These are phyloP conservation scores for Plecturocebus donacophilus DNA, from an alignment of 2,113 vertebrate species.

Conservation along the genomic window DNA sequence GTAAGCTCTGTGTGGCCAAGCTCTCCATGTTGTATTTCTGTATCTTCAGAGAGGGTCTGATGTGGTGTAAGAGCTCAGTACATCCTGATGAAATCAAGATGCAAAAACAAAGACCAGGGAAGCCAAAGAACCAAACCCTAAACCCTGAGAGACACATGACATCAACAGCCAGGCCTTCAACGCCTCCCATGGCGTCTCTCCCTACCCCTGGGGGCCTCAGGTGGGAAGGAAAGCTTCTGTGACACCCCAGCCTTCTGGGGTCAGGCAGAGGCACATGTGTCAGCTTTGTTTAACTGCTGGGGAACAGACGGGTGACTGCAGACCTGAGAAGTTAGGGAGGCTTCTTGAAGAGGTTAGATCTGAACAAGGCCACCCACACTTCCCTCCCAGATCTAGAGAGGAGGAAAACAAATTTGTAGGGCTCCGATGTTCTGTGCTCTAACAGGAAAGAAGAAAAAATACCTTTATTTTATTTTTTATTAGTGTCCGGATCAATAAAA, in stretches of 20 bases:
- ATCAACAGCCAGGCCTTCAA: not conserved
- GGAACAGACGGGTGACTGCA: not conserved
- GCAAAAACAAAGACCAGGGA: not conserved
- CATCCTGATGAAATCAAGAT: not conserved
- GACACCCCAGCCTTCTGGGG: not conserved
- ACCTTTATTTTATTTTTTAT: slow-evolving; percentile 65
- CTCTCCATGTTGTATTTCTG: not conserved
- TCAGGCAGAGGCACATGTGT: not conserved
- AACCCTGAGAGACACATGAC: not conserved
- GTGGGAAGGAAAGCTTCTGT: not conserved
- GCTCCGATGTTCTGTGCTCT: not conserved
- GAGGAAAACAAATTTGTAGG: slow-evolving; percentile 3
- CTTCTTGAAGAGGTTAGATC: not conserved
- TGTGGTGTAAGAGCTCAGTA: not conserved
- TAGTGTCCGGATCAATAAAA: slow-evolving; percentile 73
- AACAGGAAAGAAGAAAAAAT: not conserved
- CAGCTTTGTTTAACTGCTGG: not conserved
- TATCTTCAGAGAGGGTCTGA: not conserved
- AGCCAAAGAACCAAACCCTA: not conserved
- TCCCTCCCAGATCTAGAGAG: not conserved
- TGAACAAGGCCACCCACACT: not conserved
- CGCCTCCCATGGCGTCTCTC: not conserved
- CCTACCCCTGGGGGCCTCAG: not conserved
- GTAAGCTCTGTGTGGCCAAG: not conserved
- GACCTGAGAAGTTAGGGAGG: not conserved